Evolutionary conservation across 2,113 vertebrate species (phyloP).

Genomic region (Ia io): DNA sequence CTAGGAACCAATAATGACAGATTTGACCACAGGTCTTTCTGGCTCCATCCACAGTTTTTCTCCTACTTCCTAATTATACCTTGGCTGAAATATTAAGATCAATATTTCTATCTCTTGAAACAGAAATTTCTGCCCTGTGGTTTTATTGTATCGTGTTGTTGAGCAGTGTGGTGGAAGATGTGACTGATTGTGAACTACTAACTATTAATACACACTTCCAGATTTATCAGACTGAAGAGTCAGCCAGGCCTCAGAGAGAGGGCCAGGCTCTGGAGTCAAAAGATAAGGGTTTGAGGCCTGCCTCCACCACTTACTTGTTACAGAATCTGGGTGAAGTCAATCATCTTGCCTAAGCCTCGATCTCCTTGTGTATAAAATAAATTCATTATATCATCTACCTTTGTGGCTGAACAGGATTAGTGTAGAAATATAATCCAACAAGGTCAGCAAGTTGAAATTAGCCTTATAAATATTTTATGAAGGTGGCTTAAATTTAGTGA

Average conservation of each 20-base stretch:
- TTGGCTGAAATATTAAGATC: conserved; percentile 12
- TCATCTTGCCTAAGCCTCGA: background rate
- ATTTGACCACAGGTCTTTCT: background rate
- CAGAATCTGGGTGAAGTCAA: background rate
- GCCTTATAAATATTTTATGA: background rate
- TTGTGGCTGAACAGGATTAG: background rate
- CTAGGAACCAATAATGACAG: background rate
- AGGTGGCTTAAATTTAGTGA: background rate
- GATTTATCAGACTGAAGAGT: background rate
- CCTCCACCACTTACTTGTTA: background rate
- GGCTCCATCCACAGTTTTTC: background rate
- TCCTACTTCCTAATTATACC: background rate
- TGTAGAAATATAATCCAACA: background rate
- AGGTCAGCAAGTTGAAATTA: background rate
- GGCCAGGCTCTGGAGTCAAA: background rate
- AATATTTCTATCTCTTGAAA: background rate
- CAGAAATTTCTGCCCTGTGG: background rate
- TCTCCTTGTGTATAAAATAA: background rate
- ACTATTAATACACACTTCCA: background rate
- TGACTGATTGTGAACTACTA: background rate
- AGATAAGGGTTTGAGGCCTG: background rate
- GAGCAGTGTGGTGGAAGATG: background rate
- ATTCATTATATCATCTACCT: background rate
- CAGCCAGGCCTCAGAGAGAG: background rate
- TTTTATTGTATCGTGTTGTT: background rate